These are phyloP conservation scores for Brevimyrus niger DNA, from an alignment of 2,113 vertebrate genomes.

Conservation along the genomic window DNA sequence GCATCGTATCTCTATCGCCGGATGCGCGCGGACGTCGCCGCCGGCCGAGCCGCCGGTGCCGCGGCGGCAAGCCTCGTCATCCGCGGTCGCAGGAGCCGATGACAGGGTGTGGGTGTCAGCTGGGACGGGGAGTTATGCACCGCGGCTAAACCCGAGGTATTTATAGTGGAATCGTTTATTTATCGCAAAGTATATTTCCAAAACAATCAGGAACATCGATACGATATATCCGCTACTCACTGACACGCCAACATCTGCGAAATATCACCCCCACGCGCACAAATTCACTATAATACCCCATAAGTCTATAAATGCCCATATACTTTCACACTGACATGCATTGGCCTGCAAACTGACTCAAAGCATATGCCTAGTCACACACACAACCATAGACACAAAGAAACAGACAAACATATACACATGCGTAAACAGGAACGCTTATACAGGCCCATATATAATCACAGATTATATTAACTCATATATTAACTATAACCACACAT, in stretches of 20 bases:
- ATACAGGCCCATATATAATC: not conserved
- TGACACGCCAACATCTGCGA: not conserved
- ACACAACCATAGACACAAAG: not conserved
- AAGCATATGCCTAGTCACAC: not conserved
- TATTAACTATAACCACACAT: not conserved
- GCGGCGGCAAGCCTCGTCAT: not conserved
- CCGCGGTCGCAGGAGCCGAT: not conserved
- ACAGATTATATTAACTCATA: not conserved
- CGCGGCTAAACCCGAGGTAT: not conserved
- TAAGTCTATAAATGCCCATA: not conserved
- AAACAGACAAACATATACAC: not conserved
- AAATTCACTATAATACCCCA: not conserved
- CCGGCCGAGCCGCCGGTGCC: not conserved
- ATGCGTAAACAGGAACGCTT: not conserved
- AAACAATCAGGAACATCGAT: not conserved
- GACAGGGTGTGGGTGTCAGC: not conserved
- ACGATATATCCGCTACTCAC: not conserved
- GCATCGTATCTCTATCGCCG: not conserved
- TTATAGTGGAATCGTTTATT: not conserved
- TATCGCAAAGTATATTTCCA: not conserved
- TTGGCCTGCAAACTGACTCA: not conserved
- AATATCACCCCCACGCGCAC: not conserved
- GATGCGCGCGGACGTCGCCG: not conserved
- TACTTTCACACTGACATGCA: not conserved
- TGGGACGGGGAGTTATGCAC: not conserved